A percentile compares a stretch with the other conserved stretches of the same genome.
phyloP scores from a whole-genome alignment of 2,113 vertebrate species.

The Melanocharis versteri region DNA sequence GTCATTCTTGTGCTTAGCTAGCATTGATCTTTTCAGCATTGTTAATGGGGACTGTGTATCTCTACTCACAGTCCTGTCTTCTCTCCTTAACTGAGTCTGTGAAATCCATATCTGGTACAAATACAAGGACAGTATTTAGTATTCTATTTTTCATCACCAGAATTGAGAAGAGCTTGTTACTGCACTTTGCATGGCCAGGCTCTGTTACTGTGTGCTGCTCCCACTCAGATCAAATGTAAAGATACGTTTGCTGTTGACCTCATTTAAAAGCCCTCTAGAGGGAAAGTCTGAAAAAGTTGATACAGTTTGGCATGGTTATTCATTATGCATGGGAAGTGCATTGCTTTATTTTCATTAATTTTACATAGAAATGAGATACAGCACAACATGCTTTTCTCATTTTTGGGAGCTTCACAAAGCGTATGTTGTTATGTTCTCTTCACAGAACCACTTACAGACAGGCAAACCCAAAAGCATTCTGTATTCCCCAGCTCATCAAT shows the following conservation, averaged over 20 bases:
- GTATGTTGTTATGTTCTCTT: neutral
- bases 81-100: neutral
- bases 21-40: constrained; percentile 64
- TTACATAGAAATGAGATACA: constrained; percentile 61
- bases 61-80: constrained; percentile 35
- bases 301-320: constrained; percentile 60
- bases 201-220: constrained; percentile 35
- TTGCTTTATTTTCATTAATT: constrained; percentile 66
- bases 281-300: constrained; percentile 52
- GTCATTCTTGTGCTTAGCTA: constrained; percentile 55
- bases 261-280: constrained; percentile 57
- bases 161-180: constrained; percentile 31
- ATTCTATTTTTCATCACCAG: constrained; percentile 35
- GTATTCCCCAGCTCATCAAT: constrained; percentile 3
- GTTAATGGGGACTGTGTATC: constrained; percentile 48
- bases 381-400: constrained; percentile 35
- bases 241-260: constrained; percentile 63
- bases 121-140: neutral
- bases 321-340: constrained; percentile 66
- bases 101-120: constrained; percentile 6
- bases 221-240: constrained; percentile 39
- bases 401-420: constrained; percentile 31
- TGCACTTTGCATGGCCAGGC: constrained; percentile 16
- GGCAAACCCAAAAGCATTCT: constrained; percentile 27
- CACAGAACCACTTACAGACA: neutral